Base-by-base conservation (phyloP, 2,888 invertebrate genomes). In the Chesias legatella region DNA sequence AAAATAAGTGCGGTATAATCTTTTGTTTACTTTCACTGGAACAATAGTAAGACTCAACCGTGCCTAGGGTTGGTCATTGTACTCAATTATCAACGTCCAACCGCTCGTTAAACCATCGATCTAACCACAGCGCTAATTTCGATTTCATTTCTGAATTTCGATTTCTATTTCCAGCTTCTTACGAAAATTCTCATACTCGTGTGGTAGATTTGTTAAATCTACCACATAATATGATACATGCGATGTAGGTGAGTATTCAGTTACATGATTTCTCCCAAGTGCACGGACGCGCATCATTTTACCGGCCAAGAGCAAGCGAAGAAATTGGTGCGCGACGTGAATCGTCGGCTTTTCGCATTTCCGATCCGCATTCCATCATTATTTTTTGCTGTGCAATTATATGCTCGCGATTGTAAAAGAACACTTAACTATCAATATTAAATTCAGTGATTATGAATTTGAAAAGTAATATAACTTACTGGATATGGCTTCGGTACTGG, bases 321-420 rank as follows among this genome's bases (percentile, higher is more conserved):
- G 68, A 85, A 86, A 86, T 83, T 77, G 82, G 85, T 84, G 83
- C 86, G 78, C 70, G 80, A 85, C 82, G 85, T 66, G 66, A 69
- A 67, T 57, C 63, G 62, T 62, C 67, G 68, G 67, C 67, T 73
- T 74, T n/a, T 62, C 67, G 68, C 67, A 67, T 73, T 77, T 77
- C 73, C 75, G 73, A 84, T 86, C 86, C 86, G 86, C 86, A 88
- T 88, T 84, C 86, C 80, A 67, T 64, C 59, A 56, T 70, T 59
- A 52, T 56, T 67, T 73, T 75, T 79, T 79, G 72, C 67, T 67
- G 57, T 56, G 67, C 67, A 73, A 73, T 74, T 73, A 74, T 66
- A 67, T 56, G 54, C 43, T 45, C 47, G 48, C 37, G 45, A 43
- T 51, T 45, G 36, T 33, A 48, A 45, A 48, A 51, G 33, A 9